phyloP scores from a whole-genome alignment of 2,888 invertebrate genomes.

The Leucania comma region DNA sequence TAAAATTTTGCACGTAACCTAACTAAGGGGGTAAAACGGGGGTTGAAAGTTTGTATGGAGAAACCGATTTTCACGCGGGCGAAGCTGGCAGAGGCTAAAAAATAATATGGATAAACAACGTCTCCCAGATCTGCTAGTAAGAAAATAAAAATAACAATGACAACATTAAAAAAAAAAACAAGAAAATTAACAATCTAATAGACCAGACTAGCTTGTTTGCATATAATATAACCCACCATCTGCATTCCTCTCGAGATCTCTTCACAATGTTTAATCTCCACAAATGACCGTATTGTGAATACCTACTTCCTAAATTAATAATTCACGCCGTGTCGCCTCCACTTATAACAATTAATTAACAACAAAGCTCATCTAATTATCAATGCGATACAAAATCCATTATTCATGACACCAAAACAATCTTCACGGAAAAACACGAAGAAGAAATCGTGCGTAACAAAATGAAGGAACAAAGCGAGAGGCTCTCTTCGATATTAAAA shows the following conservation, averaged over 20 bases:
- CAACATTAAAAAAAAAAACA: background rate
- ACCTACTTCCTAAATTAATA: slow-evolving; percentile 35
- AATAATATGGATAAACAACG: no score
- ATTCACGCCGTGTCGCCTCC: slow-evolving; percentile 35
- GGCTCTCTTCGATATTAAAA: slow-evolving; percentile 46
- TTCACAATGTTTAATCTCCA: slow-evolving; percentile 26
- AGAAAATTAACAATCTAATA: background rate
- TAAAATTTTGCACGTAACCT: no score
- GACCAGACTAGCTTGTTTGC: background rate
- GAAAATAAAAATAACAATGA: background rate
- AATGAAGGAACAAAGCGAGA: slow-evolving; percentile 28
- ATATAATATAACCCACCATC: background rate
- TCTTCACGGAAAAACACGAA: slow-evolving; percentile 26
- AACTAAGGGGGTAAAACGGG: no score
- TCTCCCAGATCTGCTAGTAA: no score
- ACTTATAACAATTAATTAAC: slow-evolving; percentile 47
- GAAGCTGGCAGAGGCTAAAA: no score
- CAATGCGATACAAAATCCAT: slow-evolving; percentile 45
- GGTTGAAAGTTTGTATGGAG: no score
- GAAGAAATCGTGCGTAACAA: slow-evolving; percentile 42
- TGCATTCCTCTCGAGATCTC: slow-evolving; percentile 14
- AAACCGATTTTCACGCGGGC: no score
- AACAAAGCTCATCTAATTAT: slow-evolving; percentile 54
- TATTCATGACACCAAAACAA: slow-evolving; percentile 51
- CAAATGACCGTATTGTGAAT: slow-evolving; percentile 33